Percentiles rank a stretch among this genome's conserved stretches.
phyloP scores from a whole-genome alignment of 2,113 vertebrate genomes.

The Nothocercus nigrocapillus region DNA sequence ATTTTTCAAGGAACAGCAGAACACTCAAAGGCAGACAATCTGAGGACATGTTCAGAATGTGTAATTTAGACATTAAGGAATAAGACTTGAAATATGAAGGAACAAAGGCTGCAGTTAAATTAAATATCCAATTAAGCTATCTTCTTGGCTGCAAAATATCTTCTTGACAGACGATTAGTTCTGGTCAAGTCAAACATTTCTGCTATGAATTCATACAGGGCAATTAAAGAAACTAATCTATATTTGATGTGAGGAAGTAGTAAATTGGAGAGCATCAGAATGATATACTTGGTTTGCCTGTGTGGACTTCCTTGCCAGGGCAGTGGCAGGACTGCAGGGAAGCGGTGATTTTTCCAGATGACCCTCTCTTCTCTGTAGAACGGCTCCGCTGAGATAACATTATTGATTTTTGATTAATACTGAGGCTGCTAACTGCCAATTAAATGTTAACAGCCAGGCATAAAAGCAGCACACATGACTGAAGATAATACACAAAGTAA shows the following conservation, averaged over 20 bases:
- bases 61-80: constrained; percentile 49
- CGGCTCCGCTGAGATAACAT: not conserved
- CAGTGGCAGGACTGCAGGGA: too few relatives aligned
- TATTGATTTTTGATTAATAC: not conserved
- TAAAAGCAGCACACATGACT: not conserved
- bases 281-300: not conserved
- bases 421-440: not conserved
- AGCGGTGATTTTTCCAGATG: not conserved
- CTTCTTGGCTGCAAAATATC: constrained; percentile 74
- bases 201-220: constrained; percentile 61
- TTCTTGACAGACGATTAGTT: constrained; percentile 78
- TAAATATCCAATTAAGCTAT: constrained; percentile 79
- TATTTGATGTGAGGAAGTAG: constrained; percentile 54
- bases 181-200: constrained; percentile 74
- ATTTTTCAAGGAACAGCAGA: constrained; percentile 19
- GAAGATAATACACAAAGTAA: not conserved
- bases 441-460: not conserved
- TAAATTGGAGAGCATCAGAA: constrained; percentile 35
- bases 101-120: constrained; percentile 73
- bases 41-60: constrained; percentile 37
- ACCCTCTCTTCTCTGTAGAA: not conserved
- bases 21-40: not conserved
- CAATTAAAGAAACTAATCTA: constrained; percentile 75
- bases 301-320: not conserved
- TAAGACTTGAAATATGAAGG: constrained; percentile 59